Base-by-base conservation (phyloP, 2,113 vertebrate genomes). In the Sinocyclocheilus anshuiensis region DNA sequence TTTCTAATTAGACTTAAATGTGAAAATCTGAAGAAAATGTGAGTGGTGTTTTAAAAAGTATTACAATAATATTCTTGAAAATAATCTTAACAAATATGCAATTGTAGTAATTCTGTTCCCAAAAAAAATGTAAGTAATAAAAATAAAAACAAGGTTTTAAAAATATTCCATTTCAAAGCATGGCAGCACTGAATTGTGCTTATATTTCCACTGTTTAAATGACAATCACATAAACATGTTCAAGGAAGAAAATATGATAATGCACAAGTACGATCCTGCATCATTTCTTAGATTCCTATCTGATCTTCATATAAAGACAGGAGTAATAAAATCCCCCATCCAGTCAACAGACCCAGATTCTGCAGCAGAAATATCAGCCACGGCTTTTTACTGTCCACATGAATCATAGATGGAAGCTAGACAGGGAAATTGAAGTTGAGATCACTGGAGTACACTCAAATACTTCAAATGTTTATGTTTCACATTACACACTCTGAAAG, bases 311-410 rank as follows among this genome's bases (percentile, higher is more conserved):
- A 98, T 5, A 98, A 75, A 0, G 97, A 96, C 61, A 98, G 90
- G 71, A 97, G n/a, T 79, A 98, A 85, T 69, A 98, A 91, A 77
- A 95, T 75, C 15, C 72, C 77, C 97, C 97, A 98, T 48, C 97
- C 97, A 0, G 67, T 69, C 77, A 97, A 86, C n/a, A 98, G 94
- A 4, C 97, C 97, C 6, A 95, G 1, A 18, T 97, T 97, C 89
- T 98, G 97, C 67, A 98, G 91, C 26, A 94, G 33, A 71, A 97
- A 97, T 3, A 95, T 88, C 71, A 96, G 82, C 97, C 97, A 97
- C 4, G 96, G 95, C 4, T 88, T 91, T 33, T 8, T 87, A 90
- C 93, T 92, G 59, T 86, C 91, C 77, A 88, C 92, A 3, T 95
- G 95, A 90, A 96, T 82, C 94, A 96, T 90, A 8, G 94, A 91